These are phyloP conservation scores for Tribolium freemani DNA, from an alignment of 2,888 invertebrate species.

Conservation along the genomic window DNA sequence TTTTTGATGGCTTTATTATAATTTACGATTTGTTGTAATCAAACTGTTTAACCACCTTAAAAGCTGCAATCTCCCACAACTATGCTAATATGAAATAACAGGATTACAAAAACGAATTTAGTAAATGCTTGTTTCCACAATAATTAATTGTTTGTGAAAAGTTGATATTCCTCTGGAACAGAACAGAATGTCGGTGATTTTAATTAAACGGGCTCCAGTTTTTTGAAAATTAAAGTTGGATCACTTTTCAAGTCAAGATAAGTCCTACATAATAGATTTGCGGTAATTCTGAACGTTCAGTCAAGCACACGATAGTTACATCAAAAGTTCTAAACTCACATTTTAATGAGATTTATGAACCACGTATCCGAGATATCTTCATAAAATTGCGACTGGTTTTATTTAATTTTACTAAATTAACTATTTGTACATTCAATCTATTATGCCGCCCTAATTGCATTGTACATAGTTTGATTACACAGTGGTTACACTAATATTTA, in stretches of 20 bases:
- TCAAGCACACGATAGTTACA: not conserved
- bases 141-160: not conserved
- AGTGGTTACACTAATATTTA: not conserved
- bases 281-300: not conserved
- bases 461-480: not conserved
- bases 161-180: not conserved
- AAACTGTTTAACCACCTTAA: slow-evolving; percentile 11
- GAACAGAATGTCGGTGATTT: not conserved
- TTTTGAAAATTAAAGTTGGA: not conserved
- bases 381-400: not conserved
- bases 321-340: not conserved
- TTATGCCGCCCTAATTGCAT: not conserved
- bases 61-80: slow-evolving; percentile 14
- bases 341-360: not conserved
- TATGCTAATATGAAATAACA: slow-evolving; percentile 10
- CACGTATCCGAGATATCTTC: not conserved
- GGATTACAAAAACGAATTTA: slow-evolving; percentile 13
- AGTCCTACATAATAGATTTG: not conserved
- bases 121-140: not conserved
- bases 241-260: not conserved
- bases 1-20: no score
- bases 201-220: not conserved
- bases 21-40: no score
- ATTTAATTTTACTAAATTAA: not conserved
- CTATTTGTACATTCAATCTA: not conserved